These are phyloP conservation scores for Sphenodon punctatus DNA, from an alignment of 2,797 vertebrate species.

Conservation along the genomic window DNA sequence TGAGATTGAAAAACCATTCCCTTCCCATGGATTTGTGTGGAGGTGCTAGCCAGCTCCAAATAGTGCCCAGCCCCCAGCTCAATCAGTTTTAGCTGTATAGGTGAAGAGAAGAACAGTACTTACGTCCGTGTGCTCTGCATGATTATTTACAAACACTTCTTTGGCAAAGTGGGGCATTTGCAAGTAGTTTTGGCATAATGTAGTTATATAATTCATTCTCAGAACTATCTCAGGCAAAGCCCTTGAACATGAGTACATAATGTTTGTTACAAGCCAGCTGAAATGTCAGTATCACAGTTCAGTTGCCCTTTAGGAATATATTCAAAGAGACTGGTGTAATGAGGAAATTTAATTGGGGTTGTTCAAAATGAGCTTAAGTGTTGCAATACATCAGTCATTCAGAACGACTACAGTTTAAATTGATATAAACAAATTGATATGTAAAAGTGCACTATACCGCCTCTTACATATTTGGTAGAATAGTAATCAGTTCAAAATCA, in stretches of 20 bases:
- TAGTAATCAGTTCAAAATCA: background rate
- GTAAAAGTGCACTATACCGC: background rate
- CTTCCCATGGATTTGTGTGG: too few relatives aligned
- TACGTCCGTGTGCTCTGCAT: background rate
- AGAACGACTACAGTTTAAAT: background rate
- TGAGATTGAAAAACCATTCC: too few relatives aligned
- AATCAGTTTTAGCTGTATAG: too few relatives aligned
- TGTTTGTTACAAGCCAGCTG: constrained; percentile 12
- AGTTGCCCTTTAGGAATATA: constrained; percentile 19
- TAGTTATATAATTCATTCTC: constrained; percentile 6
- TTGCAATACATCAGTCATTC: background rate
- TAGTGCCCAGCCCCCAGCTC: too few relatives aligned
- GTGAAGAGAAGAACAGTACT: background rate
- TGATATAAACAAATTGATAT: background rate
- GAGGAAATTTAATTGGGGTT: background rate
- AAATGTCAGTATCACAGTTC: constrained; percentile 10
- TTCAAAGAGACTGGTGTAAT: background rate
- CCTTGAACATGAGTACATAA: background rate
- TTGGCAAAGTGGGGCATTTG: constrained; percentile 7
- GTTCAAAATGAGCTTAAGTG: background rate
- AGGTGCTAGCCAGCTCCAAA: too few relatives aligned
- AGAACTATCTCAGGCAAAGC: background rate
- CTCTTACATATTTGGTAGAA: background rate
- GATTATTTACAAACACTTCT: constrained; percentile 4
- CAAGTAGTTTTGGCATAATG: background rate